Conservation (phyloP, 2,113 vertebrate genomes). For the Perca flavescens region DNA sequence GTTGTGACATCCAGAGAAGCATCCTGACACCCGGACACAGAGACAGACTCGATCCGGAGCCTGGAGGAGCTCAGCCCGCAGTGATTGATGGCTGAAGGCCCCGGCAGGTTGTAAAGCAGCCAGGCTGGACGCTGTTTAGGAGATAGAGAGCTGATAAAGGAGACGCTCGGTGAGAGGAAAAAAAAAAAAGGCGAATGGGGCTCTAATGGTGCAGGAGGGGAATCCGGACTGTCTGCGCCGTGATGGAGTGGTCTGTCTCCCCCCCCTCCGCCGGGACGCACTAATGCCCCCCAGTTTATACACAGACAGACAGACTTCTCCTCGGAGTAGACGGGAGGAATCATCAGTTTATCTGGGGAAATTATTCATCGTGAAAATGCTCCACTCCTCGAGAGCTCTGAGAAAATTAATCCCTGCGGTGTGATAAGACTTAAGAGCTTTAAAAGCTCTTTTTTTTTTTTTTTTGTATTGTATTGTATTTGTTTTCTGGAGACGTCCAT, state of each 20-base stretch:
- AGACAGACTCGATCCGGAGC: background rate
- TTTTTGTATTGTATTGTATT: too few species aligned
- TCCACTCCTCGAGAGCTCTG: constrained; percentile 33
- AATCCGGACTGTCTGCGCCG: constrained; percentile 64
- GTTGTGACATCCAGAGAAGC: constrained; percentile 9
- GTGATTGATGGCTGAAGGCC: constrained; percentile 64
- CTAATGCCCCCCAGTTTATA: constrained; percentile 73
- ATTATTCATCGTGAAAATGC: constrained; percentile 65
- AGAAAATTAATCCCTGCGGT: constrained; percentile 39
- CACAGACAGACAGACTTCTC: constrained; percentile 43
- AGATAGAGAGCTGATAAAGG: constrained; percentile 82
- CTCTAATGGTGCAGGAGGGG: constrained; percentile 75
- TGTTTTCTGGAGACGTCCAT: background rate
- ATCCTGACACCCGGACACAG: background rate
- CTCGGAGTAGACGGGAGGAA: constrained; percentile 17
- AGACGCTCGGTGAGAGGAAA: constrained; percentile 13
- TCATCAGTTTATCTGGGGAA: constrained; percentile 52
- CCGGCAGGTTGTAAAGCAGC: constrained; percentile 69
- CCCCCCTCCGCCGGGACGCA: constrained; percentile 52
- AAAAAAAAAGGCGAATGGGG: constrained; percentile 6
- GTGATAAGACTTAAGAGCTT: constrained; percentile 40
- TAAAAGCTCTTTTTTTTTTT: background rate
- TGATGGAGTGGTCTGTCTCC: constrained; percentile 72
- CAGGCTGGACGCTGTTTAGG: constrained; percentile 70
- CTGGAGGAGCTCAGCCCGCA: constrained; percentile 19